Percentiles rank a stretch among this genome's conserved stretches.
phyloP scores from a whole-genome alignment of 2,797 vertebrate species.

The Catharus ustulatus region DNA sequence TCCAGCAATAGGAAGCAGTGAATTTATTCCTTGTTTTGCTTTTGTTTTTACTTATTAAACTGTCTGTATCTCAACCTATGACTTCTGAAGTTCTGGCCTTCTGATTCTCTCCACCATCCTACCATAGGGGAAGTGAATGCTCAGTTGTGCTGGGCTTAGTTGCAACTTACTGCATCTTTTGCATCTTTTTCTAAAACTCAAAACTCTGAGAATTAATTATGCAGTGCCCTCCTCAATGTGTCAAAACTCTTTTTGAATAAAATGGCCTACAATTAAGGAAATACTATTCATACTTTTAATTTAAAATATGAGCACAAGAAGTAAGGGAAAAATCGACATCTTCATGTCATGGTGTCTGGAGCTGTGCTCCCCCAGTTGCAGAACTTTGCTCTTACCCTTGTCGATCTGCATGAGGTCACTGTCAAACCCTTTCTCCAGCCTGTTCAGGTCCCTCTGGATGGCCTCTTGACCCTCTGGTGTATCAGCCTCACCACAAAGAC shows the following conservation, averaged over 20 bases:
- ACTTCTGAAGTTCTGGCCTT: background rate
- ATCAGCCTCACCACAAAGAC: no score
- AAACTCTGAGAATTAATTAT: background rate
- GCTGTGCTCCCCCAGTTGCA: background rate
- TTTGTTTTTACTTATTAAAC: background rate
- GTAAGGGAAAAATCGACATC: background rate
- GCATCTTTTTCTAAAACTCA: background rate
- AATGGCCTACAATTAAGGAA: background rate
- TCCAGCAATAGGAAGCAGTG: background rate
- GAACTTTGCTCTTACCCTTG: background rate
- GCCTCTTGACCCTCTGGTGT: background rate
- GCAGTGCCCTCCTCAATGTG: background rate
- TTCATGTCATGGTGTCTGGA: rapidly evolving
- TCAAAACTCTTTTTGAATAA: background rate
- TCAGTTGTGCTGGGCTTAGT: background rate
- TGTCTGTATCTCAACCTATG: background rate
- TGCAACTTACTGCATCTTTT: background rate
- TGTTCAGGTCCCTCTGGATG: background rate
- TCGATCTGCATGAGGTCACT: background rate
- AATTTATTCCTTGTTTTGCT: background rate
- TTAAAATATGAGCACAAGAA: background rate
- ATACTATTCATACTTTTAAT: background rate
- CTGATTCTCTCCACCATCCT: background rate
- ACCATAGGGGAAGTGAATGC: background rate
- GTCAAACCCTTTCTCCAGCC: background rate